These are phyloP conservation scores for Casuarius casuarius DNA, from an alignment of 2,113 vertebrate genomes.

Conservation along the genomic window DNA sequence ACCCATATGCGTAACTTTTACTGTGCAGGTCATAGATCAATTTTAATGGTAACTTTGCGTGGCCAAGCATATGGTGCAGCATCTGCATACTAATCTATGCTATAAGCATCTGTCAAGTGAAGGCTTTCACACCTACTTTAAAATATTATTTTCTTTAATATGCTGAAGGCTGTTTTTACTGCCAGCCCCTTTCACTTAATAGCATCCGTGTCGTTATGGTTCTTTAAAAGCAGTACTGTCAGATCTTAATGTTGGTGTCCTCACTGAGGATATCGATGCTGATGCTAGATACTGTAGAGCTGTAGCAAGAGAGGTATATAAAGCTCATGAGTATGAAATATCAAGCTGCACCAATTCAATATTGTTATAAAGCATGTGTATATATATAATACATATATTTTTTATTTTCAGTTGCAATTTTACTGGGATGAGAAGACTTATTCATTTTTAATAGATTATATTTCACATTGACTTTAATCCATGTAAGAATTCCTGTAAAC, in stretches of 20 bases:
- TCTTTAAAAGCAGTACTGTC: background rate
- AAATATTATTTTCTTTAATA: background rate
- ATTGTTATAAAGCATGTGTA: background rate
- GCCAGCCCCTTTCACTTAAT: background rate
- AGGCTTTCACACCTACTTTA: background rate
- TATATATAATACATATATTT: background rate
- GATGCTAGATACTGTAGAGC: background rate
- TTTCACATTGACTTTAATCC: background rate
- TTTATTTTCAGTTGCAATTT: background rate
- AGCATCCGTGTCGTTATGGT: background rate
- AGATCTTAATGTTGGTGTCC: background rate
- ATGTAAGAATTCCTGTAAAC: background rate
- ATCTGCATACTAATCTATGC: background rate
- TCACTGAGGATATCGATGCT: background rate
- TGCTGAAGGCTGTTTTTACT: background rate
- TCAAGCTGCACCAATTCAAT: background rate
- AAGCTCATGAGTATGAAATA: background rate
- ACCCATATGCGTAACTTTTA: background rate
- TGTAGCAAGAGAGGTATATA: background rate
- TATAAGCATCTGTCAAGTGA: background rate
- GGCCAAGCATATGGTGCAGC: background rate
- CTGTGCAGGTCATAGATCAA: background rate
- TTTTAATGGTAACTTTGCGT: background rate
- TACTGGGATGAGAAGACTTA: background rate
- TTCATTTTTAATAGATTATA: background rate